Evolutionary conservation across 2,113 vertebrate species (phyloP), one percentile per base, ranked within the genome.

Genomic region (Tetraodon nigroviridis): DNA sequence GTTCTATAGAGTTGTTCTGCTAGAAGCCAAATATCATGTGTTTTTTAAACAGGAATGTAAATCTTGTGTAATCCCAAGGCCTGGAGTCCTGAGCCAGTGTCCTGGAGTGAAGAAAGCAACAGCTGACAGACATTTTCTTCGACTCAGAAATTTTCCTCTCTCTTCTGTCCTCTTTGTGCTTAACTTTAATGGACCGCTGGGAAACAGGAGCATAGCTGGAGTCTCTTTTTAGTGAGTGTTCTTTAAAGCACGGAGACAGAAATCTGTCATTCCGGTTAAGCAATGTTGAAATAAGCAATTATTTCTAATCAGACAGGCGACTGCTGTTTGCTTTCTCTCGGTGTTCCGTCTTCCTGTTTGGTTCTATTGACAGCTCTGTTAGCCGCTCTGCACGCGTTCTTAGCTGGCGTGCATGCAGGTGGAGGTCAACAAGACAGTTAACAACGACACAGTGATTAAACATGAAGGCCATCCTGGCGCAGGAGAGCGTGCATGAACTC

Each of bases 341-440:
- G 66, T 62, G 21, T 12, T 22, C 51, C 50, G 13, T 53, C 62
- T 29, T 58, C 24, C 44, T 51, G 29, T 74, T 75, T 49, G 17
- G 55, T 60, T 18, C 81, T 75, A 78, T n/a, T 79, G 76, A 80
- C 72, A 75, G 54, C 46, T 58, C 53, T 51, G 68, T 64, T 49
- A 40, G 24, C 54, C 49, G 24, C 62, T 55, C 51, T 18, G 49
- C 21, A 20, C 61, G 59, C 42, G 52, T 63, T 64, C 81, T 86
- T 81, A 78, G 22, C 55, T 51, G 11, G 20, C 61, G 71, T 80
- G 53, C 57, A 54, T 51, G 42, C 40, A 37, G 55, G 42, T 46
- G 65, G 40, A 59, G 59, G 55, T 49, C 59, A 58, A 64, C 56
- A 0, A 1, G 64, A 63, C 45, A 48, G 47, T 68, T 79, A 71